Base-by-base conservation (phyloP, 2,888 invertebrate species). In the Leptinotarsa rubiginosa region DNA sequence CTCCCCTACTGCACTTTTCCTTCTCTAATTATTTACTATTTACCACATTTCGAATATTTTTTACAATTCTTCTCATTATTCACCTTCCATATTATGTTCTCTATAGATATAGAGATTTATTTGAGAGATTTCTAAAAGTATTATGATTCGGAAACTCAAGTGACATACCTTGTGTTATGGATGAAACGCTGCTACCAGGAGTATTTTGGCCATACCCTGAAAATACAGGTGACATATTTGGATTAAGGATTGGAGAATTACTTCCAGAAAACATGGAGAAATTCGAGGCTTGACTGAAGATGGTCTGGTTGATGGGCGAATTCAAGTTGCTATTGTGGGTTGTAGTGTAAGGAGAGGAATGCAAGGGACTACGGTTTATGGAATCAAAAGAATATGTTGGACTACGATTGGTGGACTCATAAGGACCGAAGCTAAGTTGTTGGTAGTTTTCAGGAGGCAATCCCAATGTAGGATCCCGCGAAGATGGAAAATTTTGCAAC, bases 81-180 rank as follows among this genome's bases (percentile, higher is more conserved):
- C 10, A 31, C 10, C 31, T 31, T 31, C 10, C 10, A 41, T 41
- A 41, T 41, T 41, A 41, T 41, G 41, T 41, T 41, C 10, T 31
- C 10, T 10, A 10, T 10, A 10, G 41, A 2, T 12, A 41, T 41
- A 41, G 1, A 41, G 41, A 41, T 41, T 7, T 7, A 7, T 31
- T 31, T 31, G 31, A 31, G 31, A 41, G 41, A 2, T 41, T 41
- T 10, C 7, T 41, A 10, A 10, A 10, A 41, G 2, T 41, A 41
- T 41, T 41, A 41, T 10, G 10, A 41, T 41, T 41, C 0, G 41
- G 2, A 41, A 41, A 41, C 41, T 41, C 31, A 41, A 41, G 10
- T 10, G 10, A 65, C 41, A 12, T 83, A 90, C 91, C 91, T 88
- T 91, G 91, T n/a, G 90, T 91, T 74, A 91, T 90, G 54, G 90